These are phyloP conservation scores for Campylorhamphus procurvoides DNA, from an alignment of 2,113 vertebrate genomes.

Conservation along the genomic window DNA sequence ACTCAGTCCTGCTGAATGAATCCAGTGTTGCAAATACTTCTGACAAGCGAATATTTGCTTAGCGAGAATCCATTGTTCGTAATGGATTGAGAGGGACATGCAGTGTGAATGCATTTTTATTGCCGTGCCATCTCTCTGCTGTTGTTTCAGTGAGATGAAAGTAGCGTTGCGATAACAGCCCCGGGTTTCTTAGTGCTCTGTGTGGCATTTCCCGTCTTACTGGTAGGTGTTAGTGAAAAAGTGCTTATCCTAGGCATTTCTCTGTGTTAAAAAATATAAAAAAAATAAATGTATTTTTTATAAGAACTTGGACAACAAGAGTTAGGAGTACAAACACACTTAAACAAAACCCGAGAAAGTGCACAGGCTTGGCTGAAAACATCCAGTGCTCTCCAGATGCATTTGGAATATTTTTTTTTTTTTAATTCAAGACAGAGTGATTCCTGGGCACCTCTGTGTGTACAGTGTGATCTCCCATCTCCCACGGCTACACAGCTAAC, in stretches of 20 bases:
- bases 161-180: slow-evolving; percentile 60
- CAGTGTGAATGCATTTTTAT: slow-evolving; percentile 66
- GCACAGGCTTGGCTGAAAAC: background rate
- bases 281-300: background rate
- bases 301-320: background rate
- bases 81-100: slow-evolving; percentile 71
- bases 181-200: slow-evolving; percentile 36
- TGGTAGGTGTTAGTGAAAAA: slow-evolving; percentile 2
- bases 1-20: slow-evolving; percentile 36
- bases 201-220: background rate
- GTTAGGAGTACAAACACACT: background rate
- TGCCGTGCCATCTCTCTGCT: slow-evolving; percentile 44
- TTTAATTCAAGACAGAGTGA: background rate
- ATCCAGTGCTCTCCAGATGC: background rate
- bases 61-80: slow-evolving; percentile 68
- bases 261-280: background rate
- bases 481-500: background rate
- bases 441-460: background rate
- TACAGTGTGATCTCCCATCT: background rate
- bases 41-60: slow-evolving; percentile 79
- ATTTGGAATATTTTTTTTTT: background rate
- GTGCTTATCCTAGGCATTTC: slow-evolving; percentile 24
- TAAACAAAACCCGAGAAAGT: background rate
- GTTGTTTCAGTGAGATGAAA: slow-evolving; percentile 71
- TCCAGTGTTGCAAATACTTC: slow-evolving; percentile 64